Base-by-base conservation (phyloP, 2,888 invertebrate species). In the Xestobium rufovillosum region DNA sequence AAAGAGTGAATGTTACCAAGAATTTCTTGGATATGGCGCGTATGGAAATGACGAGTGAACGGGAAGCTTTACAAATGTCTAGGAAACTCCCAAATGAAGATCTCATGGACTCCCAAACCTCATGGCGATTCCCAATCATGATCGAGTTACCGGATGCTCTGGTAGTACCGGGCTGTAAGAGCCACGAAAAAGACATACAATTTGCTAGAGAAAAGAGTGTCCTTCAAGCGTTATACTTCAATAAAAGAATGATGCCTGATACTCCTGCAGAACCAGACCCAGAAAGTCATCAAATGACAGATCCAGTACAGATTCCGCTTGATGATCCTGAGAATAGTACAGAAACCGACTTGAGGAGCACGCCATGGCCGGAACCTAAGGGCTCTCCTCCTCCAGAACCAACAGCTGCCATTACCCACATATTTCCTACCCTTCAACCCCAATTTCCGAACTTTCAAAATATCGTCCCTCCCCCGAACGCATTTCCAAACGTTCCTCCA, bases 1-100 rank as follows among this genome's bases (percentile, higher is more conserved):
- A 97, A 67, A 76, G 96, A 57, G 89, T 92, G 2, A 96, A 96
- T 67, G 95, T 96, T 1, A 91, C 83, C 2, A 89, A 83, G 65
- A 85, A 77, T 17, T 95, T 95, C 65, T 83, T 80, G 19, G 91
- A 92, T 55, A 84, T 91, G 84, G 89, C 89, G 59, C 79, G 86
- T 60, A 78, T 89, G 70, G 96, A 96, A 60, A 81, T 86, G 55
- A 76, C 78, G 41, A 73, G 83, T 52, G 96, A 96, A 68, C 76
- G 87, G 35, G 84, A 87, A 57, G 80, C 83, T n/a, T 73, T 89
- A 58, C 76, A 81, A 52, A 78, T 83, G 62, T 78, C 78, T 9
- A 72, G 88, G 38, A 86, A 88, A 64, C 62, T 84, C 31, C 76
- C 77, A 58, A 75, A 70, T 44, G 84, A 85, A 56, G 86, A 87